These are phyloP conservation scores for Apodemus speciosus DNA, from an alignment of 2,113 vertebrate genomes.

Conservation along the genomic window DNA sequence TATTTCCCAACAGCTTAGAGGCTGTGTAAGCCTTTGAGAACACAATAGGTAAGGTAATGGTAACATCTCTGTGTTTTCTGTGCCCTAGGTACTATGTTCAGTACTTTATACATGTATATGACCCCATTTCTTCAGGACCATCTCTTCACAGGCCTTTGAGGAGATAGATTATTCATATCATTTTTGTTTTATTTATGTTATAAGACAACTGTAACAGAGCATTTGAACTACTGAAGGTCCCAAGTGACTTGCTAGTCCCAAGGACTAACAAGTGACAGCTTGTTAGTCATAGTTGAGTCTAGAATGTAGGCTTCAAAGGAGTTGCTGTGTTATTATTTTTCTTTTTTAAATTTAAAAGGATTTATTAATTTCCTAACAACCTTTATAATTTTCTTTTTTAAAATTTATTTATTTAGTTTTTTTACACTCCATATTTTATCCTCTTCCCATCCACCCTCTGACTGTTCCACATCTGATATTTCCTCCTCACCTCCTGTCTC, in stretches of 20 bases:
- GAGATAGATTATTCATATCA: neutral
- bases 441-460: too few species aligned
- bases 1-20: neutral
- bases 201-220: constrained; percentile 18
- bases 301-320: neutral
- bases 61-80: neutral
- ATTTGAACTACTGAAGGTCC: neutral
- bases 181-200: neutral
- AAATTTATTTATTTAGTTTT: too few species aligned
- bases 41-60: neutral
- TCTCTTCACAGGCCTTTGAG: neutral
- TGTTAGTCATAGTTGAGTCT: neutral
- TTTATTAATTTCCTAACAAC: too few species aligned
- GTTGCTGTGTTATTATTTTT: neutral
- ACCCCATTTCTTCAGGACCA: neutral
- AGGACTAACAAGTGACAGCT: neutral
- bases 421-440: too few species aligned
- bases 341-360: neutral
- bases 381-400: too few species aligned
- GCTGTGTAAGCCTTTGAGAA: neutral
- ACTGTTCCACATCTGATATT: too few species aligned
- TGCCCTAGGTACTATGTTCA: neutral
- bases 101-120: neutral
- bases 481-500: too few species aligned
- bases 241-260: too few species aligned